These are phyloP conservation scores for Enteromius trimaculatus DNA, from an alignment of 2,797 vertebrate genomes.

Conservation along the genomic window DNA sequence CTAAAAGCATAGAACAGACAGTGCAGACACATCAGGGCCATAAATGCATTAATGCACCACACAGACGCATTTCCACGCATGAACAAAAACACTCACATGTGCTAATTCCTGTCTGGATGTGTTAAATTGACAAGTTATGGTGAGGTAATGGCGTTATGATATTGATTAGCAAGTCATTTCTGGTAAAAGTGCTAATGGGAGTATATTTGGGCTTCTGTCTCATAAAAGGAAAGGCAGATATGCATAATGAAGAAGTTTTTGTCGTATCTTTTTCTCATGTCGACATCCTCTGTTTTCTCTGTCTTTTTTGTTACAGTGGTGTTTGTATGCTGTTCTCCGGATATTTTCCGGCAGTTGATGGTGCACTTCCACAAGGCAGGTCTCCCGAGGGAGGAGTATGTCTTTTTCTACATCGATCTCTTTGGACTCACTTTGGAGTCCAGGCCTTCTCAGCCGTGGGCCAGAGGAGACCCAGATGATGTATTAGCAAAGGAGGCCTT, in stretches of 20 bases:
- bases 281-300: background rate
- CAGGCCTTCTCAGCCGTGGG: slow-evolving; percentile 79
- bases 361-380: slow-evolving; percentile 78
- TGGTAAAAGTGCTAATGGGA: slow-evolving; percentile 36
- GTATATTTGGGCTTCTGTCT: slow-evolving; percentile 23
- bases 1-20: slow-evolving; percentile 10
- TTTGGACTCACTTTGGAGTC: slow-evolving; percentile 83
- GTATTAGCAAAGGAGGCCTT: slow-evolving; percentile 80
- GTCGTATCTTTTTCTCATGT: background rate
- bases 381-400: slow-evolving; percentile 82
- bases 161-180: slow-evolving; percentile 48
- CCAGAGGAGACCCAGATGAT: slow-evolving; percentile 81
- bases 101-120: slow-evolving; percentile 33
- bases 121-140: slow-evolving; percentile 29
- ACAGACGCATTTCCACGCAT: background rate
- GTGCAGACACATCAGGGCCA: background rate
- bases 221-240: slow-evolving; percentile 12
- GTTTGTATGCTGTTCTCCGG: slow-evolving; percentile 87
- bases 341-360: slow-evolving; percentile 87
- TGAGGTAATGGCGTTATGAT: slow-evolving; percentile 49
- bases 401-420: slow-evolving; percentile 93
- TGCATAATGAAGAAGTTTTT: background rate
- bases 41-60: background rate
- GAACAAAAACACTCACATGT: background rate
- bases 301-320: slow-evolving; percentile 76